These are phyloP conservation scores for Penaeus monodon DNA, from an alignment of 2,888 invertebrate genomes.

Conservation along the genomic window DNA sequence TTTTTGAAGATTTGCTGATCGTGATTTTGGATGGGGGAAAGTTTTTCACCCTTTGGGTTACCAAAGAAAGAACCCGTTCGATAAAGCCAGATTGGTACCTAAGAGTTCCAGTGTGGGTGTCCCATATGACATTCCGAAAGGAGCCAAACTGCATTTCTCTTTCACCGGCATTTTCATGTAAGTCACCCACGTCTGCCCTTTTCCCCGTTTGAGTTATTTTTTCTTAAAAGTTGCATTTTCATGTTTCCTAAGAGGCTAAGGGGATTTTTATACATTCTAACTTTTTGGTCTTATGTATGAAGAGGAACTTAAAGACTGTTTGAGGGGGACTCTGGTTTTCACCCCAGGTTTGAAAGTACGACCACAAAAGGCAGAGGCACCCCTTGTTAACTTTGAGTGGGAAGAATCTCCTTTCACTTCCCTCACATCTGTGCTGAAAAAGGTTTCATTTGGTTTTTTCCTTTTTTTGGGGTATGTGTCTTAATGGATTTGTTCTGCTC, in stretches of 20 bases:
- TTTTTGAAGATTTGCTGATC: not conserved
- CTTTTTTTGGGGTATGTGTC: too few species aligned
- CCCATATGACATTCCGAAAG: conserved; percentile 83
- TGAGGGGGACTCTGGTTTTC: not conserved
- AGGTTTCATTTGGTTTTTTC: not conserved
- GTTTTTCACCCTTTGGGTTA: too few species aligned
- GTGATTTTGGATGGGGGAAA: too few species aligned
- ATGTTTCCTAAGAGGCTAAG: not conserved
- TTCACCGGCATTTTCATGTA: conserved; percentile 89
- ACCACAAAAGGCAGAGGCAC: conserved; percentile 81
- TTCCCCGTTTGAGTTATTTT: too few species aligned
- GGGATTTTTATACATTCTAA: not conserved
- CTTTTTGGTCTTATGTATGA: not conserved
- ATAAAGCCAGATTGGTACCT: conserved; percentile 86
- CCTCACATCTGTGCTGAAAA: conserved; percentile 75
- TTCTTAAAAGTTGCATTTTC: not conserved
- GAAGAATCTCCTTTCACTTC: conserved; percentile 68
- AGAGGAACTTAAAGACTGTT: not conserved
- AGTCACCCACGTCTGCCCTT: conserved; percentile 68
- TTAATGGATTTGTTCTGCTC: too few species aligned
- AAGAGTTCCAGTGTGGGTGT: conserved; percentile 86
- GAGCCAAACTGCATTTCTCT: conserved; percentile 77
- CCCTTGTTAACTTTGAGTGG: conserved; percentile 74
- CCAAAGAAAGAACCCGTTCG: conserved; percentile 69
- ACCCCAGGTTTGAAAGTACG: conserved; percentile 81